Base-by-base conservation (phyloP, 1,140 invertebrate genomes). In the Halesus radiatus region DNA sequence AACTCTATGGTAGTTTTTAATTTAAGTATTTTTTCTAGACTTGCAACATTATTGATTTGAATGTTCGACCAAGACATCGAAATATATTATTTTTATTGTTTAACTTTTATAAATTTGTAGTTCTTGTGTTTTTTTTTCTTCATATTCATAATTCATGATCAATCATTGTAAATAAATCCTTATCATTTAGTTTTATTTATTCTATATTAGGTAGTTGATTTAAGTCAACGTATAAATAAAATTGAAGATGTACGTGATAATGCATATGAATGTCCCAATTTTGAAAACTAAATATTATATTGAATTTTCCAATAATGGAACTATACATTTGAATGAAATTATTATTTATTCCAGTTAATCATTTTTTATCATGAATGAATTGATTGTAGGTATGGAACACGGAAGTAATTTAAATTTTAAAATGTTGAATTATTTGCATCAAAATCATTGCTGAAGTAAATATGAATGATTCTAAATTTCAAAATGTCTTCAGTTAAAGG, bases 161-260 rank as follows among this genome's bases (percentile, higher is more conserved):
- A 56, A 16, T 18, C 22, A 23, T 68, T 68, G 32, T 29, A 80
- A 80, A 80, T 66, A 76, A 15, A 75, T 54, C 29, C 45, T 80
- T 23, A 23, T 70, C 37, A 20, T 56, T 56, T 52, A 37, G 64
- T 52, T 70, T 20, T 64, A 72, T 77, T 58, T 77, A 77, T 77
- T 77, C 50, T 10, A 58, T 68, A 26, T 37, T 60, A 18, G 56
- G 8, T 22, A 60, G 56, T 6, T 22, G 23, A 60, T 60, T 18
- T 60, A 60, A 60, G 56, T 20, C 37, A 45, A 45, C 10, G 1
- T 45, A 60, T 18, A 18, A 22, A 60, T 60, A 60, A 60, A 20
- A 52, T 60, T 23, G 20, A 20, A 18, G 7, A 3, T 60, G 23
- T 23, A 20, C 20, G 23, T 20, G 20, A 7, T 3, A 10, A 60